Evolutionary conservation across 2,888 invertebrate genomes (phyloP), one percentile per base, ranked within the genome.

Genomic region (Yponomeuta evonymella): DNA sequence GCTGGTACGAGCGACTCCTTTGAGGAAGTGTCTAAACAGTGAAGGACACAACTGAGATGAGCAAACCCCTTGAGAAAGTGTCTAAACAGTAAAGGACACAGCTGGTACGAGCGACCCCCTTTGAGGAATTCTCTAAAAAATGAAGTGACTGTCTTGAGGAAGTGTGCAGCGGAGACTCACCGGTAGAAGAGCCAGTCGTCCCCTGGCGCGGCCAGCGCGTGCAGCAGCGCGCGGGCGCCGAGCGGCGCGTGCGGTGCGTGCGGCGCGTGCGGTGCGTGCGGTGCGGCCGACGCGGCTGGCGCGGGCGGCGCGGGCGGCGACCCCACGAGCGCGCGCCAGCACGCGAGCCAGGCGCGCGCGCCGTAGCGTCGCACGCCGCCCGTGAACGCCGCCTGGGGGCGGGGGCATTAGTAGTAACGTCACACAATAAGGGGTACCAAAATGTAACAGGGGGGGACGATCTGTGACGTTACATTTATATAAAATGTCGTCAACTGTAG

Each of bases 141-240:
- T n/a, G n/a, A n/a, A n/a, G n/a, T n/a, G n/a, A n/a, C n/a, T n/a
- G n/a, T n/a, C n/a, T n/a, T 23, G 23, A 23, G 23, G 23, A 23
- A 23, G 23, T 23, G 23, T 23, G 23, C 1, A 23, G 23, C 23
- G 23, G 23, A 23, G 23, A 65, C 64, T 70, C 36, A 96, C 94
- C 96, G 94, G 82, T 96, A 95, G 63, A 97, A 92, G 36, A 97
- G 92, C 97, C 97, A 97, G 48, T 96, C 95, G 82, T 97, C 95
- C 0, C 93, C 88, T 0, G 96, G 93, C 58, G 95, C 94, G 0
- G 96, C 95, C 72, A 97, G 84, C 0, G 96, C 95, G 75, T 94
- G 93, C 58, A 96, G 89, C 74, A 97, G 89, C 63, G 96, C 92
- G 0, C 77, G 73, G 75, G 85, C 89, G 10, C 77, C 77, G 77